phyloP scores from a whole-genome alignment of 2,797 vertebrate species.

The Enteromius radiatus region DNA sequence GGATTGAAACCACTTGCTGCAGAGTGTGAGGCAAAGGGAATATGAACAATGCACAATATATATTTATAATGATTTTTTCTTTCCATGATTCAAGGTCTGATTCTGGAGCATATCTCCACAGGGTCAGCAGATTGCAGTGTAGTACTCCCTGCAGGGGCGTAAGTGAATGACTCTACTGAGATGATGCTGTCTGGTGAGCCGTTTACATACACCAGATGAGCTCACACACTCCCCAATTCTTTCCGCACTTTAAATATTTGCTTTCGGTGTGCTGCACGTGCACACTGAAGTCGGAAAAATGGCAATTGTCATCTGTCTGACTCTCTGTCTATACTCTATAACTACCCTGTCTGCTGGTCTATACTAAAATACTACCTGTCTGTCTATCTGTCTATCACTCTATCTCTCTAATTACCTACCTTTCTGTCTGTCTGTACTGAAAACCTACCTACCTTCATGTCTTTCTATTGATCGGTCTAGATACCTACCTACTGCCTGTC shows the following conservation, averaged over 20 bases:
- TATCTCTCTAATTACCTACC: neutral
- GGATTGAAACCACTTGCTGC: neutral
- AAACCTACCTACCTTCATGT: neutral
- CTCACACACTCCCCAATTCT: conserved; percentile 51
- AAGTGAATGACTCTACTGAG: conserved; percentile 22
- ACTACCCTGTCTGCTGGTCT: neutral
- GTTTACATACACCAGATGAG: conserved; percentile 58
- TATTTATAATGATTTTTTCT: neutral
- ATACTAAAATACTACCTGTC: neutral
- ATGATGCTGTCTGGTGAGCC: conserved; percentile 6
- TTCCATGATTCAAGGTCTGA: neutral
- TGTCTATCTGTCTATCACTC: neutral
- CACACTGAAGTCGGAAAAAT: conserved; percentile 45
- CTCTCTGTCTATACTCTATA: neutral
- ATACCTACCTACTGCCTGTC: neutral
- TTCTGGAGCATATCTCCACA: neutral
- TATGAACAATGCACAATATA: neutral
- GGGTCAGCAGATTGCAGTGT: neutral
- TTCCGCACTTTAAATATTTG: conserved; percentile 49
- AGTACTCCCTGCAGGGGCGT: conserved; percentile 11
- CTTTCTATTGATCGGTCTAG: neutral
- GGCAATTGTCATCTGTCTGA: conserved; percentile 15
- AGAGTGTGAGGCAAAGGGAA: neutral
- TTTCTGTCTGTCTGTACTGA: neutral
- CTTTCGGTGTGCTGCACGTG: conserved; percentile 24